Evolutionary conservation across 2,888 invertebrate species (phyloP), one percentile per base, ranked within the genome.

Genomic region (Melanchra persicariae): DNA sequence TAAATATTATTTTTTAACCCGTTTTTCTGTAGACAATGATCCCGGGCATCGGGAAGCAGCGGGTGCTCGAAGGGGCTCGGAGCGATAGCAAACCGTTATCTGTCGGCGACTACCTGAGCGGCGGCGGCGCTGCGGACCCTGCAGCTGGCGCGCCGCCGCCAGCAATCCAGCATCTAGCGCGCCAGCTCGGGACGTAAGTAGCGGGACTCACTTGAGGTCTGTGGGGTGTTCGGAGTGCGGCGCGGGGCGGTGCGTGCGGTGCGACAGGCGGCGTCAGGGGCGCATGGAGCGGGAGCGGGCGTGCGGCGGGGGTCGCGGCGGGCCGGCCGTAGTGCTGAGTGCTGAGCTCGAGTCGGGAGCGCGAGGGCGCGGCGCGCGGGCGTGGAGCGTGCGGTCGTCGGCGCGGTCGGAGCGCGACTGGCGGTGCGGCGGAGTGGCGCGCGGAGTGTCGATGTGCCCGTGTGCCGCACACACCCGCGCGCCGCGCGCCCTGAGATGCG

Each of bases 351-450:
- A 79, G 30, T n/a, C 26, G 15, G 34, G 76, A 77, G 75, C 79
- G 82, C 47, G 83, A 64, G 77, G 71, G 74, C 58, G 79, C 65
- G 78, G 78, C 70, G 74, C 7, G 69, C 66, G 68, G 52, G 75
- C 81, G 75, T 74, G 76, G 52, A 43, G 62, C 67, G 93, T 85
- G 86, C 61, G 75, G 26, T 37, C 70, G 73, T 57, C 65, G 75
- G 84, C 88, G 89, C 90, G 90, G 87, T 83, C 75, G 86, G 89
- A 83, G 87, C 91, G 90, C 90, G 87, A 93, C 93, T 92, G 92
- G 66, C 86, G 81, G 77, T 67, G 63, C 77, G 74, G 72, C 71
- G 67, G 47, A 54, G 77, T 52, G 70, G 80, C 68, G 78, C 74
- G 81, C 67, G 77, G 70, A 51, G 68, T 71, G 84, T 74, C 77